Evolutionary conservation across 2,113 vertebrate species (phyloP).

Genomic region (Cottus gobio): DNA sequence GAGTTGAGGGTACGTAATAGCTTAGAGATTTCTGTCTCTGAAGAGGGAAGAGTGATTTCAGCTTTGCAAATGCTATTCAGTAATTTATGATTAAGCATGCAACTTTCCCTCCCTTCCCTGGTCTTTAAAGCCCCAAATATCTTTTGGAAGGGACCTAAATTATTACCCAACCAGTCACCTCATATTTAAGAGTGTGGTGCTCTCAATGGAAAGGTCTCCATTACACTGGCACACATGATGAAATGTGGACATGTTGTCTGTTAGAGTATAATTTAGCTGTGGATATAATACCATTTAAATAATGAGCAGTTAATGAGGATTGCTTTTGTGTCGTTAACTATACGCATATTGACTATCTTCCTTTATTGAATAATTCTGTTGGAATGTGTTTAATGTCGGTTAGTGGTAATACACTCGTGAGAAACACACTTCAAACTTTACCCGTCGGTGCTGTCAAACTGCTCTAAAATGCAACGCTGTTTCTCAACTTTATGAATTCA

Average conservation of each 20-base stretch:
- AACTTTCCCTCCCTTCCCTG: background rate
- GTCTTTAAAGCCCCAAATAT: background rate
- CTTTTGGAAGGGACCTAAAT: background rate
- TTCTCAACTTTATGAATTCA: constrained; percentile 14
- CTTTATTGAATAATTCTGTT: constrained; percentile 16
- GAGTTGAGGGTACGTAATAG: background rate
- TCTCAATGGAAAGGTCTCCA: background rate
- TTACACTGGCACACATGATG: background rate
- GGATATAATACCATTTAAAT: background rate
- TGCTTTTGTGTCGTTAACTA: constrained; percentile 4
- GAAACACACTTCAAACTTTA: background rate
- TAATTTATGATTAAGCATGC: background rate
- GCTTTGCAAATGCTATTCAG: background rate
- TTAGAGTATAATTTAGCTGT: background rate
- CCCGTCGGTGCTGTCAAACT: background rate
- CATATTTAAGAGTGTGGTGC: background rate
- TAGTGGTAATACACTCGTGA: background rate
- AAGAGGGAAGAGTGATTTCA: constrained; percentile 1
- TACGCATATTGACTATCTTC: background rate
- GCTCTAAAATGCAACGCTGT: background rate
- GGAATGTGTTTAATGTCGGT: constrained; percentile 11
- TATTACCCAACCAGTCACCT: background rate
- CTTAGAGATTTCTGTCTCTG: background rate
- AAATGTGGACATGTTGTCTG: background rate
- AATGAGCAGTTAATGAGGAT: background rate